These are phyloP conservation scores for Tapera naevia DNA, from an alignment of 2,797 vertebrate genomes.

Conservation along the genomic window DNA sequence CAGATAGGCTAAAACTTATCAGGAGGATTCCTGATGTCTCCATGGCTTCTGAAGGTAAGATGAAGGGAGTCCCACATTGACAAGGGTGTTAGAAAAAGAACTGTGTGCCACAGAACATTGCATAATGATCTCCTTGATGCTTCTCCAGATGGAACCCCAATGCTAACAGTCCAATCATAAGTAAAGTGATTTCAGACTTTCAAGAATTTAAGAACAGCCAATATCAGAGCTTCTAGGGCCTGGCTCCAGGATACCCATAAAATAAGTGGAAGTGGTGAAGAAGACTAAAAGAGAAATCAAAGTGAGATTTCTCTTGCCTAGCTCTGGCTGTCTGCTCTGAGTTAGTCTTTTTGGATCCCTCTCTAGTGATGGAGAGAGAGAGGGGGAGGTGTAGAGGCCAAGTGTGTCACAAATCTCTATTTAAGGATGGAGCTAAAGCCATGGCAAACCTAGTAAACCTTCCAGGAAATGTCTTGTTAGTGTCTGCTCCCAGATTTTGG, in stretches of 20 bases:
- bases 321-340: background rate
- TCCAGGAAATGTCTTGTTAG: background rate
- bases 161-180: background rate
- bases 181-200: background rate
- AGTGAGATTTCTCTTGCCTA: background rate
- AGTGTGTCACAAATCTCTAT: background rate
- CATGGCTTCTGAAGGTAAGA: background rate
- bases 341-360: background rate
- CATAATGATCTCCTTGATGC: background rate
- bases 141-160: background rate
- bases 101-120: background rate
- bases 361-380: background rate
- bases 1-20: slow-evolving; percentile 9
- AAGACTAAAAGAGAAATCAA: background rate
- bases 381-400: background rate
- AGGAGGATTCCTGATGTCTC: background rate
- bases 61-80: background rate
- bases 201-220: background rate
- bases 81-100: background rate
- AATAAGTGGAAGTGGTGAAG: background rate
- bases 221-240: background rate
- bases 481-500: background rate
- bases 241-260: background rate
- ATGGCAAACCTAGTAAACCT: background rate
- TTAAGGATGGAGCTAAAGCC: background rate